Evolutionary conservation across 2,888 invertebrate genomes (phyloP).

Genomic region (Temnothorax ravouxi): DNA sequence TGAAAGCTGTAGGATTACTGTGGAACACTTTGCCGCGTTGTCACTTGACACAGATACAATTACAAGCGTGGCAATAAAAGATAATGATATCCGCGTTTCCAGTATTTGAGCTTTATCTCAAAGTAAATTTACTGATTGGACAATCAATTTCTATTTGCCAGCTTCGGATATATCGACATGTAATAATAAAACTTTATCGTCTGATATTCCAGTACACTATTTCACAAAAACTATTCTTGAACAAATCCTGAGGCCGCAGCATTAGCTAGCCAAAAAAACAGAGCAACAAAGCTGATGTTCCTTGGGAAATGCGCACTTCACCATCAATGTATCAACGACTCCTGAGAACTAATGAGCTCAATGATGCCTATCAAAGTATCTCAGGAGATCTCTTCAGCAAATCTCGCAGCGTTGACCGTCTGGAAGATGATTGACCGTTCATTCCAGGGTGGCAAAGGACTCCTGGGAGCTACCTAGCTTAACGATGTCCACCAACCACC

Average conservation of each 20-base stretch:
- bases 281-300: neutral
- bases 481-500: neutral
- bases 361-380: neutral
- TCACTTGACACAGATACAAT: slow-evolving; percentile 25
- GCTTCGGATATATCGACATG: neutral
- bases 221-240: neutral
- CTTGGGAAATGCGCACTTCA: neutral
- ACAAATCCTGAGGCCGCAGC: neutral
- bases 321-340: neutral
- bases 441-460: neutral
- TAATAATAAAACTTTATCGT: neutral
- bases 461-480: neutral
- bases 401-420: neutral
- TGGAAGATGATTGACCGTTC: neutral
- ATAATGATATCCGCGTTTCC: neutral
- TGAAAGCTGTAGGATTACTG: neutral
- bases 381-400: neutral
- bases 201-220: neutral
- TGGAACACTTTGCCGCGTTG: neutral
- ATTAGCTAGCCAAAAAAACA: neutral
- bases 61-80: slow-evolving; percentile 16
- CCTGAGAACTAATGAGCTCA: neutral
- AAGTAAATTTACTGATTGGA: slow-evolving; percentile 3
- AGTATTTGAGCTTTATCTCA: slow-evolving; percentile 1
- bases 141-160: slow-evolving; percentile 27